A percentile compares a stretch with the other conserved stretches of the same genome.
Conservation (phyloP, 2,888 invertebrate species). For the Andrena fulva region DNA sequence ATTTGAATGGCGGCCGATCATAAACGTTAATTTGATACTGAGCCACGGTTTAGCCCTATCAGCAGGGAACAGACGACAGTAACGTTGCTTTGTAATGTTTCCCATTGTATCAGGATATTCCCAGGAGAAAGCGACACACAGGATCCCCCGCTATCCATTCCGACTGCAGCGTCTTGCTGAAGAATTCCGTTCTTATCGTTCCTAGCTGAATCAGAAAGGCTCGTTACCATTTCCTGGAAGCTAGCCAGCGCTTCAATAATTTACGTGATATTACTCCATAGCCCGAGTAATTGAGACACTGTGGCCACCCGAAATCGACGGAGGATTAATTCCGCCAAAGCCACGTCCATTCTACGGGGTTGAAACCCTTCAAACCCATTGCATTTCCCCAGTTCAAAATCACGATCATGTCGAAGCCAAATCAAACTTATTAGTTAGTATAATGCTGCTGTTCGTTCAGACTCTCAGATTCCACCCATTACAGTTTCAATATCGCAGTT, state of each 20-base stretch:
- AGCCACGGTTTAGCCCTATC: slow-evolving; percentile 73
- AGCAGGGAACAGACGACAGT: slow-evolving; percentile 69
- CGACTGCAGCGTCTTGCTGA: slow-evolving; percentile 6
- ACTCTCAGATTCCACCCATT: too few species aligned
- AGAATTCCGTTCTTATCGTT: slow-evolving; percentile 53
- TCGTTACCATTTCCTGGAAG: not conserved
- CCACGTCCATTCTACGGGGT: too few species aligned
- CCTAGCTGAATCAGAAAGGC: slow-evolving; percentile 26
- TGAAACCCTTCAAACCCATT: too few species aligned
- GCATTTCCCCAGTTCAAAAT: too few species aligned
- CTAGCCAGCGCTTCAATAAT: slow-evolving; percentile 1
- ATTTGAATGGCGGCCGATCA: slow-evolving; percentile 69
- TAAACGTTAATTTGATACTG: slow-evolving; percentile 74
- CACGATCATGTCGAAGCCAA: too few species aligned
- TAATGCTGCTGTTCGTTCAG: too few species aligned
- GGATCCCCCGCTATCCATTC: slow-evolving; percentile 20
- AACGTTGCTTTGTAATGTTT: slow-evolving; percentile 68
- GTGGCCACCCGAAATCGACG: too few species aligned
- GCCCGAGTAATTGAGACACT: not conserved
- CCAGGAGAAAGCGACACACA: slow-evolving; percentile 46
- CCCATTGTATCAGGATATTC: slow-evolving; percentile 63
- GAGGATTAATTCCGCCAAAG: too few species aligned
- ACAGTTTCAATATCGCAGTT: too few species aligned
- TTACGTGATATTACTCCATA: not conserved
- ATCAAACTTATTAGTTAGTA: too few species aligned